These are phyloP conservation scores for Sebastes vulpes DNA, from an alignment of 2,797 vertebrate species.

Conservation along the genomic window DNA sequence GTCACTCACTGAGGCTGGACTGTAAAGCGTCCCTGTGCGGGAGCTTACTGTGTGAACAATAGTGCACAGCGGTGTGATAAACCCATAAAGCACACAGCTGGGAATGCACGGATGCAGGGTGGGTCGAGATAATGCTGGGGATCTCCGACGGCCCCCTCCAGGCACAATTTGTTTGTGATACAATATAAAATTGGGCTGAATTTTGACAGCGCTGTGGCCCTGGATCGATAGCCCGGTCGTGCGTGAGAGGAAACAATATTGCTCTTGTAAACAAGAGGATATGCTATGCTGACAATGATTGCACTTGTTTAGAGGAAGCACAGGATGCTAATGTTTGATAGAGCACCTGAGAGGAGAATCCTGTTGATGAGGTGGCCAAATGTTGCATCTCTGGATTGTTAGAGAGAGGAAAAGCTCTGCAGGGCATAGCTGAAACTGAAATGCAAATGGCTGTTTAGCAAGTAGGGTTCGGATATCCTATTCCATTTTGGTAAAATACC, in stretches of 20 bases:
- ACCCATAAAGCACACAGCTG: conserved; percentile 61
- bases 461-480: background rate
- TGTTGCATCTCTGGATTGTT: conserved; percentile 5
- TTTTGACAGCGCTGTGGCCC: conserved; percentile 51
- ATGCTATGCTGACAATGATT: conserved; percentile 33
- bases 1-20: conserved; percentile 66
- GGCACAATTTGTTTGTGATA: conserved; percentile 63
- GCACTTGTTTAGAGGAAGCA: conserved; percentile 31
- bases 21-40: conserved; percentile 49
- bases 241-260: conserved; percentile 51
- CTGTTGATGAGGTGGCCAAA: conserved; percentile 14
- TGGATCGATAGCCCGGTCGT: conserved; percentile 57
- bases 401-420: conserved; percentile 5
- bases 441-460: conserved; percentile 16
- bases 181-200: conserved; percentile 42
- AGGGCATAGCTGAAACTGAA: background rate
- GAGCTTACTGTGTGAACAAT: conserved; percentile 65
- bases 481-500: background rate
- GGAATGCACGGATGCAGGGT: conserved; percentile 44
- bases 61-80: conserved; percentile 64
- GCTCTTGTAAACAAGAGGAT: conserved; percentile 55
- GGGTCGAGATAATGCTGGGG: conserved; percentile 45
- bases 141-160: conserved; percentile 18
- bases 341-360: conserved; percentile 8
- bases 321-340: conserved; percentile 18